Percentiles rank a stretch among this genome's conserved stretches.
Evolutionary conservation across 2,888 invertebrate genomes (phyloP).

Genomic region (Acronicta psi): DNA sequence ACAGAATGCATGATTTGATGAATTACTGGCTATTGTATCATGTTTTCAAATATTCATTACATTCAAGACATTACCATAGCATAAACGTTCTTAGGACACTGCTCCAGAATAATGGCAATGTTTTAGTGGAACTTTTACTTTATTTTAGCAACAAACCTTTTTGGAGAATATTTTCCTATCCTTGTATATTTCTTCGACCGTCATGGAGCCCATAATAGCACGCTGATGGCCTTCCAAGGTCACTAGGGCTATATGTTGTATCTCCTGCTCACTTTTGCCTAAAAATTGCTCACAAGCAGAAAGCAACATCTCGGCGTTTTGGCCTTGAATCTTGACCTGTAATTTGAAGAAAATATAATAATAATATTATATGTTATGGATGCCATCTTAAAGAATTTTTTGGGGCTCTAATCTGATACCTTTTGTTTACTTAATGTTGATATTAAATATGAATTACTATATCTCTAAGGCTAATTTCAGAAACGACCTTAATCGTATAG

Average conservation of each 20-base stretch:
- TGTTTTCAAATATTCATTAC: neutral
- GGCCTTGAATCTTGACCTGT: constrained; percentile 96
- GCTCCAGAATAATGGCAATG: no score
- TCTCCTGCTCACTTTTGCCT: constrained; percentile 95
- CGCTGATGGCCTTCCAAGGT: constrained; percentile 98
- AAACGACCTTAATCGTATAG: no score
- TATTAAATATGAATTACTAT: no score
- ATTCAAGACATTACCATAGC: no score
- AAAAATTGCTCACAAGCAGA: constrained; percentile 98
- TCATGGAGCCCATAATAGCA: constrained; percentile 99
- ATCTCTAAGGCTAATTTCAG: no score
- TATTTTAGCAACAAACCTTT: constrained; percentile 70
- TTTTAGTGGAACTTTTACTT: neutral
- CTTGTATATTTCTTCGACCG: constrained; percentile 98
- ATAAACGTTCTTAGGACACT: neutral
- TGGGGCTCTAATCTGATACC: no score
- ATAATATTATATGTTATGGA: no score
- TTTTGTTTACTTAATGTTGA: no score
- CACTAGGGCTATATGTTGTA: constrained; percentile 96
- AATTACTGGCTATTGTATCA: neutral
- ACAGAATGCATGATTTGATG: constrained; percentile 27
- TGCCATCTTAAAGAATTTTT: no score
- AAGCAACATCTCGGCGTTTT: constrained; percentile 96
- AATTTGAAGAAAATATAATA: constrained; percentile 46
- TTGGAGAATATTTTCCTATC: constrained; percentile 98